Conservation (phyloP, 2,888 invertebrate species). For the Volucella zonaria region DNA sequence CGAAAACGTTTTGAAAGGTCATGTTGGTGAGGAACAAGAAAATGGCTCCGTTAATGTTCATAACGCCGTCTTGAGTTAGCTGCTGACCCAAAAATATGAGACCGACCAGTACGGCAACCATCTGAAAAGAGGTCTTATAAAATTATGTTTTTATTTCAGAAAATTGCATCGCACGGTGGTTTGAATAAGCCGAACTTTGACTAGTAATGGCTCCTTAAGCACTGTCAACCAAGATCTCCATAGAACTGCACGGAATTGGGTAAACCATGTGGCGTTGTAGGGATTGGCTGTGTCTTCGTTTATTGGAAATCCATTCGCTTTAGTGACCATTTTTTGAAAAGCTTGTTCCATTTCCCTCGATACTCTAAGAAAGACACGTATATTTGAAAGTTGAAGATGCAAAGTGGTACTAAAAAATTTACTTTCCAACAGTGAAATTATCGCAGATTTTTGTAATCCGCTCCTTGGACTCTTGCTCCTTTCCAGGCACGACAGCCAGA, state of each 20-base stretch:
- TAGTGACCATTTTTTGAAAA: conserved; percentile 77
- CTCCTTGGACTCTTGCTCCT: conserved; percentile 90
- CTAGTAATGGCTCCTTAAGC: conserved; percentile 94
- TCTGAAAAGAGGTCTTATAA: conserved; percentile 84
- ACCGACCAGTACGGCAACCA: conserved; percentile 93
- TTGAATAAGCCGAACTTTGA: conserved; percentile 94
- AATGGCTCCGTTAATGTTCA: conserved; percentile 96
- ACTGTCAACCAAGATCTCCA: conserved; percentile 96
- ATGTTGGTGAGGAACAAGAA: conserved; percentile 95
- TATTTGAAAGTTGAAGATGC: not conserved
- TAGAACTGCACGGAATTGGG: conserved; percentile 93
- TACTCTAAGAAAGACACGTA: conserved; percentile 75
- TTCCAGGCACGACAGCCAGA: conserved; percentile 92
- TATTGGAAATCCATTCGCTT: conserved; percentile 74
- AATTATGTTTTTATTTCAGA: conserved; percentile 68
- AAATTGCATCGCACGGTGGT: conserved; percentile 87
- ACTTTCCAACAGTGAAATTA: conserved; percentile 84
- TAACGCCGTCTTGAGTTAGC: conserved; percentile 93
- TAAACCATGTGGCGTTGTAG: conserved; percentile 89
- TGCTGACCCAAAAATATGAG: conserved; percentile 93
- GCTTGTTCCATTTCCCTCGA: conserved; percentile 80
- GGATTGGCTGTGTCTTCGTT: conserved; percentile 85
- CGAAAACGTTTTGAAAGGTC: conserved; percentile 97
- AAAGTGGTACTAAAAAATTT: conserved; percentile 14
- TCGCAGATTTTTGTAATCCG: conserved; percentile 92